phyloP scores from a whole-genome alignment of 1,140 invertebrate species.

The Coelopa frigida region DNA sequence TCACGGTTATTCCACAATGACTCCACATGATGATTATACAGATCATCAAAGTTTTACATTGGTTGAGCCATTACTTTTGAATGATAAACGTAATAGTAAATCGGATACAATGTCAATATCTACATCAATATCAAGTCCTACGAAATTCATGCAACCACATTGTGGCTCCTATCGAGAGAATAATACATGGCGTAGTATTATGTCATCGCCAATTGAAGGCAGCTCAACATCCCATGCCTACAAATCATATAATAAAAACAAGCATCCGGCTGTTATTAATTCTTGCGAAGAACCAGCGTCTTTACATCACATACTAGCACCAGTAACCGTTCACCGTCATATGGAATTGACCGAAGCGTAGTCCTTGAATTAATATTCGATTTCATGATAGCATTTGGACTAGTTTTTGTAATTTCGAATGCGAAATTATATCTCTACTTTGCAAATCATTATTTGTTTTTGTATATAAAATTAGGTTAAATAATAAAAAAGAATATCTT shows the following conservation, averaged over 20 bases:
- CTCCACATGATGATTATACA: constrained; percentile 77
- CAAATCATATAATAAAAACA: no score
- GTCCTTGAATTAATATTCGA: constrained; percentile 16
- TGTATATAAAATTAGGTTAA: not conserved
- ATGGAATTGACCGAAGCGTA: constrained; percentile 57
- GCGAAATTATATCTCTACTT: no score
- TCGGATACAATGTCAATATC: constrained; percentile 56
- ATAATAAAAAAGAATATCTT: not conserved
- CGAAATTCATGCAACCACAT: no score
- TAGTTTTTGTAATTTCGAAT: not conserved
- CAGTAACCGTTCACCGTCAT: constrained; percentile 79
- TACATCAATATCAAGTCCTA: constrained; percentile 50
- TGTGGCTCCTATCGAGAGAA: no score
- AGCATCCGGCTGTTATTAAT: no score
- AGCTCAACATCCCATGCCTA: no score
- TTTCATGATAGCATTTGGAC: constrained; percentile 8
- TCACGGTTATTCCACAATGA: constrained; percentile 94
- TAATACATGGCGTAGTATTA: no score
- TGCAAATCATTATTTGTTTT: no score
- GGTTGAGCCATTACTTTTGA: constrained; percentile 51
- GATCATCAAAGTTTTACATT: constrained; percentile 70
- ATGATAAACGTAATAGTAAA: constrained; percentile 51
- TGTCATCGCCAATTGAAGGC: no score
- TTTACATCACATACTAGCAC: constrained; percentile 61
- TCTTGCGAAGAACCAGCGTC: no score